These are phyloP conservation scores for Balearica regulorum DNA, from an alignment of 2,797 vertebrate genomes.

Conservation along the genomic window DNA sequence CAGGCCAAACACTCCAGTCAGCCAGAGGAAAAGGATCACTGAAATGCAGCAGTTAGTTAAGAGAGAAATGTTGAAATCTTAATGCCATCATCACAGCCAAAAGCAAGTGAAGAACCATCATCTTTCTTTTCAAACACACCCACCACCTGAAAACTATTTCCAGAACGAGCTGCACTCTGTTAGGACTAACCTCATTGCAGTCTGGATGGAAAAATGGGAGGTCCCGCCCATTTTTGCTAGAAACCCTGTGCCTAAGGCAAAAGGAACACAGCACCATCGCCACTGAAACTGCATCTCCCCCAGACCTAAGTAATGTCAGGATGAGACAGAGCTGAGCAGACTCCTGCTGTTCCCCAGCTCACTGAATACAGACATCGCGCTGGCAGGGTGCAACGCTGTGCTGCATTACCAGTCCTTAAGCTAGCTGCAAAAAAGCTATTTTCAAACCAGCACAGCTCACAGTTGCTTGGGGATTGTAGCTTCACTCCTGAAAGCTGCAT, in stretches of 20 bases:
- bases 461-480: neutral
- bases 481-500: neutral
- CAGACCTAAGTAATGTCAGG: neutral
- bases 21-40: neutral
- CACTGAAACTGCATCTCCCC: neutral
- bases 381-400: neutral
- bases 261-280: neutral
- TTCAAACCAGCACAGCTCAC: neutral
- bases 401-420: neutral
- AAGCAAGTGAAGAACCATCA: neutral
- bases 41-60: neutral
- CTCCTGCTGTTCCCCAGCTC: neutral
- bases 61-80: neutral
- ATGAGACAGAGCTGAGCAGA: neutral
- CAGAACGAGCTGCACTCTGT: neutral
- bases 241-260: neutral
- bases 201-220: neutral
- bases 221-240: neutral
- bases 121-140: neutral
- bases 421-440: neutral
- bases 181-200: neutral
- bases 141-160: neutral
- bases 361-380: neutral
- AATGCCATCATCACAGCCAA: neutral
- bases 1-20: neutral